These are phyloP conservation scores for Diprion similis DNA, from an alignment of 1,140 invertebrate genomes.

Conservation along the genomic window DNA sequence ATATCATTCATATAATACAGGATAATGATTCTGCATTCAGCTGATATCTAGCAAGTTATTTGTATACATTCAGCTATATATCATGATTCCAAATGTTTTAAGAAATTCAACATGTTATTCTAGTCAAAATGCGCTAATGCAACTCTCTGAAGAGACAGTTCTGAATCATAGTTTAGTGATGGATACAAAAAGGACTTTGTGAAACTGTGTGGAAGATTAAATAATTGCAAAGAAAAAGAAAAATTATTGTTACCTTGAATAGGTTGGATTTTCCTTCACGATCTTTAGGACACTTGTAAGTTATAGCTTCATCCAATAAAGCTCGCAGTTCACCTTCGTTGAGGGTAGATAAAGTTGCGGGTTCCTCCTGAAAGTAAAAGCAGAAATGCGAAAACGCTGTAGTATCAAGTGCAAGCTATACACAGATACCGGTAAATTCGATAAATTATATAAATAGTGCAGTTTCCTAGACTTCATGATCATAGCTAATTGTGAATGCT, in stretches of 20 bases:
- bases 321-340: conserved; percentile 75
- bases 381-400: neutral
- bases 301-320: conserved; percentile 77
- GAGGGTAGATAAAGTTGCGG: conserved; percentile 66
- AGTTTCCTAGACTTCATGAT: neutral
- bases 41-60: too few relatives aligned
- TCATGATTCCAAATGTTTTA: too few relatives aligned
- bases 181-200: too few relatives aligned
- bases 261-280: conserved; percentile 77
- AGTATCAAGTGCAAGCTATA: conserved; percentile 11
- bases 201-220: too few relatives aligned
- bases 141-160: too few relatives aligned
- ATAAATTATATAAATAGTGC: conserved; percentile 1
- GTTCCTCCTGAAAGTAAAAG: conserved; percentile 62
- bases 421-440: neutral
- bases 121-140: too few relatives aligned
- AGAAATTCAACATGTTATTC: too few relatives aligned
- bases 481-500: neutral
- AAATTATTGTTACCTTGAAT: conserved; percentile 68
- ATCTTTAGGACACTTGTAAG: conserved; percentile 79
- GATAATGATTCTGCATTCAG: too few relatives aligned
- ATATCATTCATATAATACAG: too few relatives aligned
- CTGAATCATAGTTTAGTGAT: too few relatives aligned
- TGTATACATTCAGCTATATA: too few relatives aligned
- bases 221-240: neutral